Evolutionary conservation across 2,113 vertebrate species (phyloP), one percentile per base, ranked within the genome.

Genomic region (Hassar affinis): DNA sequence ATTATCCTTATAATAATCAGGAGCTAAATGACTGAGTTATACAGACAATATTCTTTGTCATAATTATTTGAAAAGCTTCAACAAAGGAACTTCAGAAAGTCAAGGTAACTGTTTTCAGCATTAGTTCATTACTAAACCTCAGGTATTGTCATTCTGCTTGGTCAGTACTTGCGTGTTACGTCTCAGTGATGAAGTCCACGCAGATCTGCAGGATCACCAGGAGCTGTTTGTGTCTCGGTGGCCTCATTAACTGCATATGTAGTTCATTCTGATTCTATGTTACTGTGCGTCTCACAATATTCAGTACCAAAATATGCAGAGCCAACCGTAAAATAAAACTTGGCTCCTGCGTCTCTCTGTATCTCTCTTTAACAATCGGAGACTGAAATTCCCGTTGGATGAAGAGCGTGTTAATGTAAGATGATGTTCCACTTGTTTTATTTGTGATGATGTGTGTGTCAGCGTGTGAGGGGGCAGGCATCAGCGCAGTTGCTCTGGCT

Each of bases 221-320:
- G 30, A 38, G n/a, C 15, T 47, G 45, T 78, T 56, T 76, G 30
- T 35, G 42, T 77, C 82, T 80, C 22, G 54, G 66, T 42, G 47
- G 51, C 52, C 51, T 85, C 30, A 85, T 85, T 80, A 85, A 62
- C 82, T 87, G 52, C 33, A n/a, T 47, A 87, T 75, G 78, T 78
- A 78, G 38, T 35, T 51, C 49, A 82, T 79, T 57, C 77, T 79
- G n/a, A 47, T 51, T 76, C 27, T 49, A 52, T 27, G 33, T 18
- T 56, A 7, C 27, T 57, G 6, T 45, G 74, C 69, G 78, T 14
- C 30, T 80, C 17, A 69, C 51, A 78, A 57, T 54, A 18, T 62
- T 38, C 45, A 30, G 25, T 79, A 52, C 22, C 78, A 30, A 57
- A 75, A 66, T 76, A 76, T 27, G 35, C 68, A 80, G 42, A 61